Evolutionary conservation across 2,888 invertebrate species (phyloP), one percentile per base, ranked within the genome.

Genomic region (Eupsilia transversa): DNA sequence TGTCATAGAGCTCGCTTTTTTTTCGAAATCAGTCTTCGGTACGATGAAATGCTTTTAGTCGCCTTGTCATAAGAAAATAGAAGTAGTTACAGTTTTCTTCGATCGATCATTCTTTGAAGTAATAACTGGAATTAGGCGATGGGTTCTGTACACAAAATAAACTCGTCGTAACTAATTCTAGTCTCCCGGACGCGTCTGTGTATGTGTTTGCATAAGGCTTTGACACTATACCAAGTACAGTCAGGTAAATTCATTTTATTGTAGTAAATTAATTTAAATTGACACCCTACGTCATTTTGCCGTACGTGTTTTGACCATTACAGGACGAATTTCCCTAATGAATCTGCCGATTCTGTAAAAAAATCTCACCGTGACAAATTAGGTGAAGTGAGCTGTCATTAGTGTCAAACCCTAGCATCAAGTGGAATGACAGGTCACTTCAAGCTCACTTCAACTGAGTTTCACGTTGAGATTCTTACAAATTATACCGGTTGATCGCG

Each of bases 101-200:
- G 43, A 76, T 77, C 57, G 49, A 77, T 77, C 63, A 57, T 72
- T 79, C 52, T 76, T 54, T 17, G 14, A 27, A 56, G 49, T 41
- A 63, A 61, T 35, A 63, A 49, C 14, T 63, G 20, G 12, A 41
- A 61, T 27, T 17, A 61, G 30, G n/a, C 17, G 27, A 52, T 41
- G 57, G 38, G 7, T 38, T 61, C 43, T 60, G 30, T 60, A 35
- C 33, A 10, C 27, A 14, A 30, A 77, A 54, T 77, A n/a, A 17
- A 67, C 20, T 23, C 9, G 5, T 17, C 64, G 20, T 30, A 23
- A 23, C 14, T 17, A 9, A 33, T 33, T n/a, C 33, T 49, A 33
- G 30, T 46, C 35, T 35, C 33, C 17, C 5, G 3, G n/a, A n/a
- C 0, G 17, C 46, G 3, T 23, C 33, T 49, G 30, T 9, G 7